Base-by-base conservation (phyloP, 2,797 vertebrate species). In the Crax fasciolata region DNA sequence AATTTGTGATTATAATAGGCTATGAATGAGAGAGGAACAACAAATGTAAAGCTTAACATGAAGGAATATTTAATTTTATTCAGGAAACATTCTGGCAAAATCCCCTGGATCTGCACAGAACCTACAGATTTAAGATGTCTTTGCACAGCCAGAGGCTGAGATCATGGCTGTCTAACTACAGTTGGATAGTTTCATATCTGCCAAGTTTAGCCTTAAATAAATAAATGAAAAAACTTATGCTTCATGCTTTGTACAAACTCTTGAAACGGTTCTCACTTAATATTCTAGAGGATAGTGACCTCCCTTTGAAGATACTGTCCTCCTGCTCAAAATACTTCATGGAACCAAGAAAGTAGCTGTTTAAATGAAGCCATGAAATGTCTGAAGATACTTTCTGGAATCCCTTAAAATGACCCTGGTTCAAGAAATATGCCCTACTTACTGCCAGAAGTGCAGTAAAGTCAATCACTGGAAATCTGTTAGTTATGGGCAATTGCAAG, bases 141-240 rank as follows among this genome's bases (percentile, higher is more conserved):
- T 88, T 96, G 63, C 91, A 84, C 89, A 94, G 94, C 94, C 94
- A 96, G 93, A 93, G 89, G 91, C 95, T 97, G 96, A 97, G 94
- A 95, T 96, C 96, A 96, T 94, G 91, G 83, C 94, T 96, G 91
- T 94, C 91, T 95, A 94, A 95, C 92, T 95, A 73, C 84, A 75
- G 82, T 92, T 88, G 94, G 84, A 96, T 95, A 93, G 78, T 91
- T 91, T 89, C 57, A 82, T 84, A 95, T 96, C 89, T 95, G 94
- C 96, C 95, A 97, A 94, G 94, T 93, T 95, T 90, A 95, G 85
- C 44, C 85, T 97, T 96, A 96, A 96, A 96, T 94, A 96, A 96
- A 97, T 95, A 96, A 94, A 94, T 86, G 89, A 70, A 87, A 94
- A 93, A 92, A 80, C 72, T 93, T 83, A 86, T 71, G 59, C 71